Evolutionary conservation across 1,140 invertebrate species (phyloP), one percentile per base, ranked within the genome.

Genomic region (Drosophila truncata): DNA sequence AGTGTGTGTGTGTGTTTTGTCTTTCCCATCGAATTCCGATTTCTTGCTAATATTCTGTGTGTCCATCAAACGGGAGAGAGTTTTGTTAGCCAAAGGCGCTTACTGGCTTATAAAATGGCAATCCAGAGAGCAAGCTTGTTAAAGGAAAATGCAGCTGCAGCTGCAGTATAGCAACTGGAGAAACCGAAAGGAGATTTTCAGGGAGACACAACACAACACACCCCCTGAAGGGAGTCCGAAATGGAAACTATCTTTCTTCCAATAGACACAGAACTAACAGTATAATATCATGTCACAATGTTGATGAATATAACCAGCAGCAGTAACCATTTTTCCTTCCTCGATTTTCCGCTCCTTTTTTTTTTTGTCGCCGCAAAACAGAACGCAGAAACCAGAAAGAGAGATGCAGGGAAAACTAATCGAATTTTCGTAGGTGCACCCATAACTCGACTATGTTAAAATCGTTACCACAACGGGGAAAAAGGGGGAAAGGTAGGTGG

Each of bases 41-140:
- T 61, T 50, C n/a, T 39, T n/a, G 10, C 37, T 35, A 64, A 70
- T 54, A 42, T 69, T 49, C 16, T 55, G 52, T 29, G 29, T 50
- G 58, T 23, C 55, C 55, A 58, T 58, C 57, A 37, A 46, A n/a
- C 13, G 9, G 9, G 29, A 31, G 44, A 9, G 54, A 23, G 27
- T 59, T 80, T 42, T 65, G 65, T 31, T 55, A 61, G 69, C 65
- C 62, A 66, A 82, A 77, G 63, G 79, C 79, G 66, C 66, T 82
- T 82, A 82, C 64, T 72, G 79, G 80, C 80, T 82, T 82, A 82
- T 67, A 52, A 73, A 73, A 73, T 60, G 37, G 50, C 52, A 69
- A 70, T 70, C 49, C 64, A 25, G 39, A 71, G 27, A 49, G 52
- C 44, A 59, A 54, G 47, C 63, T 55, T 47, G 39, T 61, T 62